These are phyloP conservation scores for Heteropelma amictum DNA, from an alignment of 2,888 invertebrate species.

Conservation along the genomic window DNA sequence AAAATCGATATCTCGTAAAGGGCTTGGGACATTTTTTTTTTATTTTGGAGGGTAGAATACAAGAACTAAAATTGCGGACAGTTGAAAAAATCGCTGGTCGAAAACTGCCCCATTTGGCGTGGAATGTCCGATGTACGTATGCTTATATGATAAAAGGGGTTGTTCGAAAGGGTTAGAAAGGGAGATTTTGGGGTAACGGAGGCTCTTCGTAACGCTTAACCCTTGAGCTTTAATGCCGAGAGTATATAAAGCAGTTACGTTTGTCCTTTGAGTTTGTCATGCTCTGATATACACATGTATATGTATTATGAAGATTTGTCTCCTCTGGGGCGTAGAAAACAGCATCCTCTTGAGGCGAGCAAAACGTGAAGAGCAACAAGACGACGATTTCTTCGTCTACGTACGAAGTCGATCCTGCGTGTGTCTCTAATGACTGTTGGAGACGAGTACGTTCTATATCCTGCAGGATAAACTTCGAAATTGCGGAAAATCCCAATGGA, in stretches of 20 bases:
- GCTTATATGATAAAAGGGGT: background rate
- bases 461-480: background rate
- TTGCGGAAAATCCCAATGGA: background rate
- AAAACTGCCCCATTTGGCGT: no score
- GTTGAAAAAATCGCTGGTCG: no score
- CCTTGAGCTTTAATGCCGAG: constrained; percentile 76
- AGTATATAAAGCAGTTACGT: constrained; percentile 76
- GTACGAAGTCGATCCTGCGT: background rate
- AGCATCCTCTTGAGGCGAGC: constrained; percentile 56
- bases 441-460: background rate
- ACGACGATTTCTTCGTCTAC: background rate
- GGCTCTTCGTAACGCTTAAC: constrained; percentile 72
- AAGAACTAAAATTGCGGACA: no score
- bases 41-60: no score
- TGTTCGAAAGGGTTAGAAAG: constrained; percentile 29
- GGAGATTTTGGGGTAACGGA: constrained; percentile 62
- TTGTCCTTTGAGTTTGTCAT: constrained; percentile 76
- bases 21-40: no score
- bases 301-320: constrained; percentile 5
- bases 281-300: background rate
- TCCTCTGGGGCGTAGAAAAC: constrained; percentile 22
- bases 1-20: no score
- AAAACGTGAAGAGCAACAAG: constrained; percentile 12
- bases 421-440: background rate
- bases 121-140: no score